A percentile compares a stretch with the other conserved stretches of the same genome.
These are phyloP conservation scores for Eucidaris tribuloides DNA, from an alignment of 35 echinoderm and acorn worm genomes.

Conservation along the genomic window DNA sequence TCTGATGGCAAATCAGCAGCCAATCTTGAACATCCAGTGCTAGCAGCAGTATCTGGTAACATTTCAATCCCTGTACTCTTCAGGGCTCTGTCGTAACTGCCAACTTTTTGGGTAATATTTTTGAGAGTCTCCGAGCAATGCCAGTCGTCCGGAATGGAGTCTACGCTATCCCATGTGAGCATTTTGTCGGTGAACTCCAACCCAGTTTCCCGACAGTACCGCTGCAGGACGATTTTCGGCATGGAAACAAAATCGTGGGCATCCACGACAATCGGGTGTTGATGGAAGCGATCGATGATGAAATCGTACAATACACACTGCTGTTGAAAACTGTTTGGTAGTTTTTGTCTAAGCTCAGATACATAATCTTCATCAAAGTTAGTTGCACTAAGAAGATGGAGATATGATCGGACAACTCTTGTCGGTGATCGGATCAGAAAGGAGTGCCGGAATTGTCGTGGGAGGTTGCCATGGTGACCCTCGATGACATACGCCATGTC, in stretches of 20 bases:
- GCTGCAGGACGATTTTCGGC: background rate
- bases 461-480: background rate
- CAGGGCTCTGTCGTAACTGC: slow-evolving; percentile 4
- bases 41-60: no score
- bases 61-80: background rate
- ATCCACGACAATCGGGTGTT: background rate
- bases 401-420: background rate
- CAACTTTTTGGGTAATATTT: background rate
- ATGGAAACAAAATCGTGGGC: background rate
- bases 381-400: background rate
- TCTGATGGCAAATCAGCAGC: background rate
- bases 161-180: background rate
- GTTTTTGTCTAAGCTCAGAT: slow-evolving; percentile 3
- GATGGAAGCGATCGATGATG: background rate
- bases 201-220: slow-evolving; percentile 3
- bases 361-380: background rate
- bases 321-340: slow-evolving; percentile 1
- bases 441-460: background rate
- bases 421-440: slow-evolving; percentile 10
- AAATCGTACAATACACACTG: background rate
- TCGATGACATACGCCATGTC: slow-evolving; percentile 11
- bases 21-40: no score
- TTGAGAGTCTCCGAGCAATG: background rate
- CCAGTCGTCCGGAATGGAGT: background rate
- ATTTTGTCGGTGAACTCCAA: background rate